Conservation (phyloP, 2,113 vertebrate species). For the Corythoichthys intestinalis region DNA sequence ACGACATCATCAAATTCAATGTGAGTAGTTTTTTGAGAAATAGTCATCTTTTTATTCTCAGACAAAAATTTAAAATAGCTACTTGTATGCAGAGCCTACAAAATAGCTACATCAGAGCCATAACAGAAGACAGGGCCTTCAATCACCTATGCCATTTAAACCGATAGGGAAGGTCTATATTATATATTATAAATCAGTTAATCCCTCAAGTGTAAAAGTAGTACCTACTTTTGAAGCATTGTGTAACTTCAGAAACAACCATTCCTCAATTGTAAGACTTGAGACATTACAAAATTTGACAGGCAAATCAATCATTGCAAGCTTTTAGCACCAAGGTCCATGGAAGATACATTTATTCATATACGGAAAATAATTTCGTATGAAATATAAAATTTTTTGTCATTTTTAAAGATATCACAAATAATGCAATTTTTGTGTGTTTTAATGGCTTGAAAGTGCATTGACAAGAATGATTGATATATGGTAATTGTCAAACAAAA, state of each 20-base stretch:
- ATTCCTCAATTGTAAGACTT: too few species aligned
- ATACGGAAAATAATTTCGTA: slow-evolving; percentile 7
- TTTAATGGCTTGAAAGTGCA: slow-evolving; percentile 4
- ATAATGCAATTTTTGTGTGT: slow-evolving; percentile 8
- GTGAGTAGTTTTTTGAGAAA: slow-evolving; percentile 77
- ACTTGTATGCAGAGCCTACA: not conserved
- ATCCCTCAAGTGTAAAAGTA: too few species aligned
- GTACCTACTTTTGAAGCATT: too few species aligned
- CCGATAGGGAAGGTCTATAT: too few species aligned
- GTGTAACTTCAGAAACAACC: too few species aligned
- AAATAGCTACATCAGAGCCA: not conserved
- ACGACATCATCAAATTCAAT: slow-evolving; percentile 97
- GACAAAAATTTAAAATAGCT: not conserved
- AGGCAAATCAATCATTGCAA: not conserved
- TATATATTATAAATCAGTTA: too few species aligned
- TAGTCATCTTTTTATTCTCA: slow-evolving; percentile 9
- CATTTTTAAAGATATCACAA: not conserved
- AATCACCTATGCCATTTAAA: too few species aligned
- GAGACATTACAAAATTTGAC: not conserved
- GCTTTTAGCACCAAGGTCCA: not conserved
- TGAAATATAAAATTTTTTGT: not conserved
- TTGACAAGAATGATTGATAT: slow-evolving; percentile 6
- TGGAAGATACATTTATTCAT: not conserved
- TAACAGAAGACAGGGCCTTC: not conserved
- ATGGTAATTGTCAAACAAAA: slow-evolving; percentile 15